These are phyloP conservation scores for Penaeus vannamei DNA, from an alignment of 1,140 invertebrate species.

Conservation along the genomic window DNA sequence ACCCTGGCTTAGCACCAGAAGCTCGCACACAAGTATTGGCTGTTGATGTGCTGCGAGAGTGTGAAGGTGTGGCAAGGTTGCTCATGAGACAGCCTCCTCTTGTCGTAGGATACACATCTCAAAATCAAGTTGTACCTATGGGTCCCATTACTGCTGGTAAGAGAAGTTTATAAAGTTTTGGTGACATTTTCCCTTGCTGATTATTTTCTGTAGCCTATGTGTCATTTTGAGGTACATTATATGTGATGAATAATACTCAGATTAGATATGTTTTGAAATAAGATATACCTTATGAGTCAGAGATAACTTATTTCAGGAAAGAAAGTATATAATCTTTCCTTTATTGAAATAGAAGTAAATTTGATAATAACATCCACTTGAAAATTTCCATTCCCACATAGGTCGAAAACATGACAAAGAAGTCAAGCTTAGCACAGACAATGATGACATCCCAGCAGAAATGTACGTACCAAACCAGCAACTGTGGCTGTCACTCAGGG, in stretches of 20 bases:
- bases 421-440: slow-evolving; percentile 62
- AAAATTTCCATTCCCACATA: slow-evolving; percentile 19
- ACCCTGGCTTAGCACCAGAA: slow-evolving; percentile 73
- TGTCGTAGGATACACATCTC: slow-evolving; percentile 74
- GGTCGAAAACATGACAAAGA: slow-evolving; percentile 67
- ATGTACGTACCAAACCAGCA: slow-evolving; percentile 92
- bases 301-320: too few species aligned
- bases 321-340: too few species aligned
- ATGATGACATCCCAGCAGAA: slow-evolving; percentile 78
- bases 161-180: neutral
- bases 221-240: neutral
- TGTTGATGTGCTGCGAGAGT: slow-evolving; percentile 80
- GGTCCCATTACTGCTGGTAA: slow-evolving; percentile 73
- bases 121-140: slow-evolving; percentile 73
- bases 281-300: too few species aligned
- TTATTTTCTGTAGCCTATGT: neutral
- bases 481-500: slow-evolving; percentile 84
- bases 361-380: too few species aligned
- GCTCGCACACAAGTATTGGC: slow-evolving; percentile 80
- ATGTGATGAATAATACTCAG: too few species aligned
- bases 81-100: slow-evolving; percentile 83
- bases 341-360: too few species aligned
- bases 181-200: too few species aligned
- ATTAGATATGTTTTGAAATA: too few species aligned
- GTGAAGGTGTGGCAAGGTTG: slow-evolving; percentile 84